Base-by-base conservation (phyloP, 2,888 invertebrate species). In the Deilephila porcellus region DNA sequence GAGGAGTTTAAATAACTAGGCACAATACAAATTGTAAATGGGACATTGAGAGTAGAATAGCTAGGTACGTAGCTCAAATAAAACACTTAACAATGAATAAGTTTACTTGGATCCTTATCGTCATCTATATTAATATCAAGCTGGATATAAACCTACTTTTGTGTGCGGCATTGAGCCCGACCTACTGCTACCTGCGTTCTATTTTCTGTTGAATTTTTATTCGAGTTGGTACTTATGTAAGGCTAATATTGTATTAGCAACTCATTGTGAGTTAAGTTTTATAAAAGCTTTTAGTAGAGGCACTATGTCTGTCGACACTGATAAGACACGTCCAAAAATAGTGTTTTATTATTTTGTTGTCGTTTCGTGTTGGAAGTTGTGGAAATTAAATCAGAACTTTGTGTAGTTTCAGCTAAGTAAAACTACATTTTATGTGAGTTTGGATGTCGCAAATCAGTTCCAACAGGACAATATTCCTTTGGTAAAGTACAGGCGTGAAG, bases 401-500 rank as follows among this genome's bases (percentile, higher is more conserved):
- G 37, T 64, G 8, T 25, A 62, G 29, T 32, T 62, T 62, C 4
- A 62, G 17, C 32, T 62, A 14, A 25, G 62, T 25, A 17, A 17
- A 29, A 62, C 62, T 62, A 29, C 19, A 37, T 56, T 56, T 56
- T 56, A 37, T 8, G 20, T 37, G n/a, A 17, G 56, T 64, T 64
- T 37, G 20, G 45, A 45, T 25, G 45, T 52, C 25, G 45, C 25
- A 67, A 67, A 67, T 52, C 67, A 67, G 25, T 52, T 20, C 25
- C 17, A 25, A 67, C 25, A 17, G 52, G 67, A 52, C 45, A 67
- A 67, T 67, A 52, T 67, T 67, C 67, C 67, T 25, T 52, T 52
- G 5, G 52, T 67, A 52, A 37, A 25, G 17, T 67, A 67, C 67
- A 67, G 25, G 37, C 52, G 63, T 63, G 72, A 64, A 64, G 56